These are phyloP conservation scores for Pycnomerus fuliginosus DNA, from an alignment of 2,888 invertebrate species.

Conservation along the genomic window DNA sequence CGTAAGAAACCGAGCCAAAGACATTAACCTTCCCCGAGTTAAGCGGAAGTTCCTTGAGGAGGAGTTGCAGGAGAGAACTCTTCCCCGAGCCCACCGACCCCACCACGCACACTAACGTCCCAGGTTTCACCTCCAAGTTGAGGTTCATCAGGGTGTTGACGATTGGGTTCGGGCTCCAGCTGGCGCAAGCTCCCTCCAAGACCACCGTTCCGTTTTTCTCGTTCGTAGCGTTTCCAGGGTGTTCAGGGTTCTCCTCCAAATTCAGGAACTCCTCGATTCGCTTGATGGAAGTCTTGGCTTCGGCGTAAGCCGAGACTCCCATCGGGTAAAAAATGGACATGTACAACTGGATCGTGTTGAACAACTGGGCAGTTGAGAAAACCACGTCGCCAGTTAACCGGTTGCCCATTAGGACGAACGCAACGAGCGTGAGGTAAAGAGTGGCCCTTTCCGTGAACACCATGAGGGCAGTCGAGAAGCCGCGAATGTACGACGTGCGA, in stretches of 20 bases:
- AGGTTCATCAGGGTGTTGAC: constrained; percentile 53
- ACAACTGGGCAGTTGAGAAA: constrained; percentile 76
- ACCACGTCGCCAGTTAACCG: constrained; percentile 63
- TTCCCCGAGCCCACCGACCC: constrained; percentile 69
- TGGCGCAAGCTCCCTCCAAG: constrained; percentile 34
- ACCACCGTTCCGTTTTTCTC: constrained; percentile 29
- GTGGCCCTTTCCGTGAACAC: constrained; percentile 86
- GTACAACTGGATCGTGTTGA: constrained; percentile 63
- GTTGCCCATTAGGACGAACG: constrained; percentile 69
- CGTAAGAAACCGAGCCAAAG: constrained; percentile 66
- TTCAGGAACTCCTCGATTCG: constrained; percentile 40
- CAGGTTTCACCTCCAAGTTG: constrained; percentile 54
- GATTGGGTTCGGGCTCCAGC: constrained; percentile 42
- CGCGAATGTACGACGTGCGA: constrained; percentile 66
- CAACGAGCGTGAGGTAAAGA: constrained; percentile 76
- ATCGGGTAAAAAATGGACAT: constrained; percentile 40
- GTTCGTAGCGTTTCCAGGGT: constrained; percentile 23
- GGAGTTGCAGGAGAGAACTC: constrained; percentile 66
- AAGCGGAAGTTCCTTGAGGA: constrained; percentile 70
- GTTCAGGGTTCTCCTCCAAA: constrained; percentile 38
- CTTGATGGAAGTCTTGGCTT: constrained; percentile 40
- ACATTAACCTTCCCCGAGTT: constrained; percentile 62
- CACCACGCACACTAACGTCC: constrained; percentile 56
- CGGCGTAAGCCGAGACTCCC: constrained; percentile 37
- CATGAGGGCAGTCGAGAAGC: constrained; percentile 63